Base-by-base conservation (phyloP, 2,113 vertebrate genomes). In the Myotis yumanensis region DNA sequence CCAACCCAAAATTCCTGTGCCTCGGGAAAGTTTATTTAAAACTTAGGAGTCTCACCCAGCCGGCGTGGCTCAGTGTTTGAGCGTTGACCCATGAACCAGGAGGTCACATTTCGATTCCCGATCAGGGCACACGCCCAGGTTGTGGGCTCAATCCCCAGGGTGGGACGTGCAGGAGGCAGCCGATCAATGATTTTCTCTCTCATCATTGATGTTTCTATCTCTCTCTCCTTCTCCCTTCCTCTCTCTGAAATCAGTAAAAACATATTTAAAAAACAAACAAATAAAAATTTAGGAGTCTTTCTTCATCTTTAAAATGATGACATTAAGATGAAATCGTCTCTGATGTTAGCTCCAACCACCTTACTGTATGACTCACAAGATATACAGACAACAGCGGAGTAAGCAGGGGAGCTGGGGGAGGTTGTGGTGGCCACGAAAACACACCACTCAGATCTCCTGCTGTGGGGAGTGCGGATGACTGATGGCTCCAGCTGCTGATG, bases 11-110 rank as follows among this genome's bases (percentile, higher is more conserved):
- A 80, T 48, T 54, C 35, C 51, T 25, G 40, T 18, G 37, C 54
- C 43, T 54, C 90, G 86, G 92, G 82, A 94, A 86, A 80, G 72
- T 51, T 93, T 79, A 69, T 73, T 95, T 86, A 52, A 85, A 83
- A 68, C 35, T 48, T 7, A 28, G 5, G 4, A 66, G 12, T 69
- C 85, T 91, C 80, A 22, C 22, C 54, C 57, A 59, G 57, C 22
- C 22, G 9, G 57, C 22, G 22, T 23, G 57, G 57, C 57, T 59
- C 22, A 62, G 59, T 28, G 59, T 11, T 62, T 62, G 59, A 25
- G 59, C 4, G 59, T 28, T 25, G 59, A 62, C 59, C 23, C 59
- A 28, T 28, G 23, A 62, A 25, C 59, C 59, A 62, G 23, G 23
- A 62, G 59, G 23, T 28, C 59, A 62, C 59, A 62, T 62, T 62